Base-by-base conservation (phyloP, 2,797 vertebrate genomes). In the Sitta carolinensis region DNA sequence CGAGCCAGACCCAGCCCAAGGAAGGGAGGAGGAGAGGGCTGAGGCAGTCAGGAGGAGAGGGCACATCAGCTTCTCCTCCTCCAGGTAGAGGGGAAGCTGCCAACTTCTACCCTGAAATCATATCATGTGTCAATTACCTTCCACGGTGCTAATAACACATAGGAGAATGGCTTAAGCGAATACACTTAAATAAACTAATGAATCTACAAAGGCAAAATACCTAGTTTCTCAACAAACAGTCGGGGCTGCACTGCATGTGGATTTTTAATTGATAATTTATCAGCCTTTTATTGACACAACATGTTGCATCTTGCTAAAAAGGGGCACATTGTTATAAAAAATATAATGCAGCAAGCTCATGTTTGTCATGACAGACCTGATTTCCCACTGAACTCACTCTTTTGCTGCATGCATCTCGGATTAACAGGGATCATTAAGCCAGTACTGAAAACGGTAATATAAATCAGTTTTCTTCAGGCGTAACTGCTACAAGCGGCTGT, bases 271-370 rank as follows among this genome's bases (percentile, higher is more conserved):
- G 52, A 61, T 26, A 59, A 59, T 73, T 62, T 62, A 84, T 45
- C 70, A 59, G 16, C 17, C 62, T 51, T 29, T 29, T 45, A 55
- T 34, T 22, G 73, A 80, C 40, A 70, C 48, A 69, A 58, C 10
- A 50, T 11, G 38, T 43, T 36, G 45, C 30, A 74, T 21, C 78
- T 74, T 81, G 47, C 47, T 72, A 48, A 19, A 83, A 14, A 55
- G 26, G 68, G 27, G 19, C 42, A 61, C 0, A 1, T 7, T 52
- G n/a, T 19, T n/a, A 74, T 48, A 69, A 75, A 64, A 90, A 64
- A 47, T 30, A 4, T 9, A 81, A 84, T 0, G 0, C 50, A 64
- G 40, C 1, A 2, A 73, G 50, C n/a, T 3, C 7, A 1, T 5
- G 13, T 83, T 82, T 81, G n/a, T 51, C 47, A 84, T 30, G 6